Base-by-base conservation (phyloP, 2,113 vertebrate species). In the Toxotes jaculatrix region DNA sequence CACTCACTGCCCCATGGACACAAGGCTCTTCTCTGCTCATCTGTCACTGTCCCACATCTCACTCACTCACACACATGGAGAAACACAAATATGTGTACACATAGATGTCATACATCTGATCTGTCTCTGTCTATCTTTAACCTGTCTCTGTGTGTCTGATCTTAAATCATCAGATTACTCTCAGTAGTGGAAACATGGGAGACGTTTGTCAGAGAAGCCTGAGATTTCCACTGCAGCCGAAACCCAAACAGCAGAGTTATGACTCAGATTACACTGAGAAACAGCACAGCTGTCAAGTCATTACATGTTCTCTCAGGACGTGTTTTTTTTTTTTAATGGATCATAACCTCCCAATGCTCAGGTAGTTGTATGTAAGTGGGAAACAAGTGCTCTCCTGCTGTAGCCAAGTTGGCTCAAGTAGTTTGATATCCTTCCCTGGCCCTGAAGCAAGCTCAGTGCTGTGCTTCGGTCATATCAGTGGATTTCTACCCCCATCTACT, bases 401-500 rank as follows among this genome's bases (percentile, higher is more conserved):
- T 14, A 59, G 65, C 61, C 23, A 19, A 77, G 76, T 78, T 75
- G 51, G 49, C 21, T 77, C 23, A 67, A 43, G 42, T 67, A 40
- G 9, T 57, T 34, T 14, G 11, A 36, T 38, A 1, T 64, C 38
- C 43, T 72, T 19, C 4, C 23, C 23, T 32, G 32, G 19, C 43
- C 9, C 38, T 45, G n/a, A 47, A 34, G 32, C 0, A 3, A 19
- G 27, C 69, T 51, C 12, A 19, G 17, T 6, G 38, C 23, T 49
- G 59, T 5, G n/a, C 38, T 49, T 12, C 32, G 40, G 38, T 40
- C 32, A 40, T 7, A 38, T 51, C 69, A 65, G 88, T 93, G 87
- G 87, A 77, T 60, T 69, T 92, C 80, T 93, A 92, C 78, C 87
- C 42, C 93, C 94, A 93, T 80, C 94, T 94, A 38, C 91, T 94